Evolutionary conservation across 2,888 invertebrate species (phyloP).

Genomic region (Dendrolimus pini): DNA sequence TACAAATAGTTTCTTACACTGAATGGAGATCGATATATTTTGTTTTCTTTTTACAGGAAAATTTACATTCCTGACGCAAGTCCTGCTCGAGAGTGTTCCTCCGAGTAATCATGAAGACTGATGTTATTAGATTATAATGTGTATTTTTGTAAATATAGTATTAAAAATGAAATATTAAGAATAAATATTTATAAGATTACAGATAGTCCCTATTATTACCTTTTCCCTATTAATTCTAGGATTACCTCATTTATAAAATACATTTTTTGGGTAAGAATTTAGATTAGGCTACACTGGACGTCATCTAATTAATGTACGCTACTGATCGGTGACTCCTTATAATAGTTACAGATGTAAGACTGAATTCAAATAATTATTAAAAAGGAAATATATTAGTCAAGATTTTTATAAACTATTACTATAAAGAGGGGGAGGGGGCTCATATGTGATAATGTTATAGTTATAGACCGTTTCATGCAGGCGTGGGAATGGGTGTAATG

Average conservation of each 20-base stretch:
- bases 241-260: too few species aligned
- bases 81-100: conserved; percentile 81
- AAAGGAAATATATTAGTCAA: not conserved
- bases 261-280: too few species aligned
- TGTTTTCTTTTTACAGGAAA: conserved; percentile 62
- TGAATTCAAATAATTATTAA: conserved; percentile 2
- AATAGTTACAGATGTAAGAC: conserved; percentile 1
- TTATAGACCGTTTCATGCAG: too few species aligned
- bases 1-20: too few species aligned
- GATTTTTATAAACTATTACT: too few species aligned
- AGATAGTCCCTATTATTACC: conserved; percentile 4
- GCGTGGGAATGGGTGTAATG: too few species aligned
- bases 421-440: too few species aligned
- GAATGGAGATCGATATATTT: too few species aligned
- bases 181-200: conserved; percentile 13
- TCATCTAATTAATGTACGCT: too few species aligned
- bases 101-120: conserved; percentile 69
- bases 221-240: not conserved
- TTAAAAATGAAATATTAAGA: conserved; percentile 10
- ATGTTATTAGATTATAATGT: conserved; percentile 21
- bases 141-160: conserved; percentile 24
- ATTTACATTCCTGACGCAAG: conserved; percentile 80
- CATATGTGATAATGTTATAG: too few species aligned
- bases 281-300: too few species aligned
- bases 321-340: too few species aligned